Percentiles rank a stretch among this genome's conserved stretches.
phyloP scores from a whole-genome alignment of 2,797 vertebrate genomes.

The Cossypha heuglini region DNA sequence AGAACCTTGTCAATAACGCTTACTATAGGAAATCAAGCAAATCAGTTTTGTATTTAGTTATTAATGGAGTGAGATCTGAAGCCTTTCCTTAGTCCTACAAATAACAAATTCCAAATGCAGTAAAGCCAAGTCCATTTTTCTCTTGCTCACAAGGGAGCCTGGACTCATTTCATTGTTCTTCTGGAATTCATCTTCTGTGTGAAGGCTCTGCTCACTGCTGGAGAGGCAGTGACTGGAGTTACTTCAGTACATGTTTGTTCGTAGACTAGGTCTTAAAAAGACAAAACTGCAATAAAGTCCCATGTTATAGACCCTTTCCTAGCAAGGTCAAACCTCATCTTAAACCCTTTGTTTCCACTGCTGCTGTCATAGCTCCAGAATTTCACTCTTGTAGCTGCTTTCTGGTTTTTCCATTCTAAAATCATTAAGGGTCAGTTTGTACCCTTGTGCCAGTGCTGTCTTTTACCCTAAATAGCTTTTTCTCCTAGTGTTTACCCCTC shows the following conservation, averaged over 20 bases:
- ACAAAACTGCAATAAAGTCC: background rate
- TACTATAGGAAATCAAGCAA: background rate
- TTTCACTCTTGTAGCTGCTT: background rate
- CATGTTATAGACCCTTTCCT: background rate
- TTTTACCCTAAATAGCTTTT: constrained; percentile 13
- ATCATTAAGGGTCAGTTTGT: background rate
- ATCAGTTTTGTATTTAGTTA: background rate
- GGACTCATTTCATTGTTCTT: background rate
- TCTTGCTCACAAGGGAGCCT: background rate
- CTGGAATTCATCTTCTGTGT: background rate
- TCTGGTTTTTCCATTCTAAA: background rate
- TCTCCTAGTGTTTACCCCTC: background rate
- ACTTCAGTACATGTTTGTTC: background rate
- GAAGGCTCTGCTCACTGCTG: constrained; percentile 15
- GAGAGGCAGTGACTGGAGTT: background rate
- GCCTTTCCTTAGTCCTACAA: background rate
- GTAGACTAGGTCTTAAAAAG: background rate
- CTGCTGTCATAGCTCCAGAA: background rate
- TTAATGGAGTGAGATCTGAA: background rate
- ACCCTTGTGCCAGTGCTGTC: background rate
- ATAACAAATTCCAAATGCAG: background rate
- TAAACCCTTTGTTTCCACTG: background rate
- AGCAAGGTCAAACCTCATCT: background rate
- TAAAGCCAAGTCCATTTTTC: background rate
- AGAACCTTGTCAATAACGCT: background rate